Conservation (phyloP, 92 coral and sea anemone species). For the Umimayanthus kanabou region DNA sequence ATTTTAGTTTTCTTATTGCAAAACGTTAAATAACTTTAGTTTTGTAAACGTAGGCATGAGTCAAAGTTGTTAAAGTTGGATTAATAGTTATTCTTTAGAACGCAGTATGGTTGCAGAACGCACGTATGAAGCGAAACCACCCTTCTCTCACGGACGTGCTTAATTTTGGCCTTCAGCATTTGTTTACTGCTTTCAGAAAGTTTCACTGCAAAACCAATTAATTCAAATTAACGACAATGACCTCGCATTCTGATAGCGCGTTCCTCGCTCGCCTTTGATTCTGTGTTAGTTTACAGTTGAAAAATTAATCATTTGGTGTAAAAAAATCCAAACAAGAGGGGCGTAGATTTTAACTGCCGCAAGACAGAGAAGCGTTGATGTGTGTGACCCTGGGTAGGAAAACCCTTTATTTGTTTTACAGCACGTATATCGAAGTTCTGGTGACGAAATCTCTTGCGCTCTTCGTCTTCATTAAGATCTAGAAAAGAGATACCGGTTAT, state of each 20-base stretch:
- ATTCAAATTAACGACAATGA: conserved; percentile 19
- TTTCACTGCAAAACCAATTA: conserved; percentile 36
- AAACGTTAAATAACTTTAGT: not conserved
- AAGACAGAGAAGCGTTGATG: not conserved
- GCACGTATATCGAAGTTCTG: not conserved
- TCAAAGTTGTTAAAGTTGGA: not conserved
- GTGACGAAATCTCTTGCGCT: not conserved
- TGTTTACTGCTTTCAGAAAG: conserved; percentile 12
- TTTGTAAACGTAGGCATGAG: not conserved
- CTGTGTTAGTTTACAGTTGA: not conserved
- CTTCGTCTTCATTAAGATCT: not conserved
- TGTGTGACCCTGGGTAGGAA: not conserved
- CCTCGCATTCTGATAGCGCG: conserved; percentile 14
- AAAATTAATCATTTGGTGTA: not conserved
- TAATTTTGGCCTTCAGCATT: conserved; percentile 10
- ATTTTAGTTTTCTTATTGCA: not conserved
- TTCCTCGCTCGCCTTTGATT: not conserved
- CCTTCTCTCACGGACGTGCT: conserved; percentile 15
- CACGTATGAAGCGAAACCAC: not conserved
- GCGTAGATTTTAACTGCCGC: not conserved
- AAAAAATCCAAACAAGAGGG: not conserved
- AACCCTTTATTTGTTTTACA: too few relatives aligned
- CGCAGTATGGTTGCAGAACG: not conserved
- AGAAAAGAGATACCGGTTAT: not conserved
- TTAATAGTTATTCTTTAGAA: not conserved